phyloP scores from a whole-genome alignment of 2,888 invertebrate species.

The Perithous albicinctus region DNA sequence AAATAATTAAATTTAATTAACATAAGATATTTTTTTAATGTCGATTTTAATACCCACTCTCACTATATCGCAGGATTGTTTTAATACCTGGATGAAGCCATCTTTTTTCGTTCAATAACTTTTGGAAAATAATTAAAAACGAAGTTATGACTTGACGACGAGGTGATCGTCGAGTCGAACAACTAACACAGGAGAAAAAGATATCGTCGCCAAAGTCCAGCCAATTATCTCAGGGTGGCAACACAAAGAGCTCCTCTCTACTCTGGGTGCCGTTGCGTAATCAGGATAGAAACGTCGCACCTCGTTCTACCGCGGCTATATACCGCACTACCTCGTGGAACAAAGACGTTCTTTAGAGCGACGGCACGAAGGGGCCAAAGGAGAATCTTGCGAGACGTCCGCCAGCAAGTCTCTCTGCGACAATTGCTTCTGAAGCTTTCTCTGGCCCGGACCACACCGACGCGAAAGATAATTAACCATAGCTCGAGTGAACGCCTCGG shows the following conservation, averaged over 20 bases:
- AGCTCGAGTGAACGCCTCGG: slow-evolving; percentile 3
- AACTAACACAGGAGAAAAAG: background rate
- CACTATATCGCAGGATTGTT: background rate
- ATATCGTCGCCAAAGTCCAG: slow-evolving; percentile 12
- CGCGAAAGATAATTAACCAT: slow-evolving; percentile 35
- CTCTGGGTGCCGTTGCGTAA: slow-evolving; percentile 23
- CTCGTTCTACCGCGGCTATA: background rate
- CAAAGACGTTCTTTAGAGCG: slow-evolving; percentile 29
- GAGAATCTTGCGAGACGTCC: slow-evolving; percentile 34
- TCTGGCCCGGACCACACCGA: slow-evolving; percentile 5
- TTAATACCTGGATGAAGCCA: background rate
- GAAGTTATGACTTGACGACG: slow-evolving; percentile 13
- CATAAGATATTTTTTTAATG: too few species aligned
- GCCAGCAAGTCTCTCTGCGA: slow-evolving; percentile 32
- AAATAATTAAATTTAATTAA: too few species aligned
- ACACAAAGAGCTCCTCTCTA: slow-evolving; percentile 37
- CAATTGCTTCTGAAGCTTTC: slow-evolving; percentile 44
- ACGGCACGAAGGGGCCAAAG: background rate
- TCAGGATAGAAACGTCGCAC: slow-evolving; percentile 45
- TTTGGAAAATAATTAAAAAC: slow-evolving; percentile 30
- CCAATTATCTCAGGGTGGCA: slow-evolving; percentile 35
- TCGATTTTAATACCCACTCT: background rate
- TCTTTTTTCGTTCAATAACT: slow-evolving; percentile 26
- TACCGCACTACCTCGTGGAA: slow-evolving; percentile 15
- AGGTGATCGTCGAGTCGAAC: slow-evolving; percentile 2